These are phyloP conservation scores for Meganola albula DNA, from an alignment of 2,888 invertebrate species.

Conservation along the genomic window DNA sequence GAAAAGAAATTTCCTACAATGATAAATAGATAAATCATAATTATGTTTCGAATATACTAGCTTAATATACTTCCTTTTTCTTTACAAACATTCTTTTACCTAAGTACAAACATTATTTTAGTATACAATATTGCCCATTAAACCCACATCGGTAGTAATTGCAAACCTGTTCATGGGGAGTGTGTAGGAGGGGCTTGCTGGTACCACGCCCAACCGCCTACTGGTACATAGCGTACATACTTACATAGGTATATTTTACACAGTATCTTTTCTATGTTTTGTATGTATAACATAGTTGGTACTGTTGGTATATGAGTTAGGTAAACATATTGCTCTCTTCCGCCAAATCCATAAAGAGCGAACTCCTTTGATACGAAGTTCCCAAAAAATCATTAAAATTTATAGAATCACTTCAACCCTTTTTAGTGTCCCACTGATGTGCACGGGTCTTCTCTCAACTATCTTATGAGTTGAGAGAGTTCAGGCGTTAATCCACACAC, in stretches of 20 bases:
- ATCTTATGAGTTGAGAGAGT: no score
- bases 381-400: no score
- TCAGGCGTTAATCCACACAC: no score
- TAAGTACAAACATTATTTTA: slow-evolving; percentile 9
- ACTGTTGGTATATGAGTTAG: no score
- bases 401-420: no score
- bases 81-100: not conserved
- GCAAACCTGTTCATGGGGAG: slow-evolving; percentile 50
- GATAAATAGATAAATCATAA: no score
- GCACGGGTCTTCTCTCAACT: no score
- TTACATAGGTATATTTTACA: slow-evolving; percentile 24
- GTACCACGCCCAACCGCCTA: slow-evolving; percentile 55
- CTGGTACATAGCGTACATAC: slow-evolving; percentile 53
- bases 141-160: slow-evolving; percentile 39
- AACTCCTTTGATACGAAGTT: no score
- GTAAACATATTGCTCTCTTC: no score
- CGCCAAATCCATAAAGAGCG: no score
- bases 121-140: slow-evolving; percentile 16
- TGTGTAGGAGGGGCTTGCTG: slow-evolving; percentile 39
- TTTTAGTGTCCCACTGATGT: no score
- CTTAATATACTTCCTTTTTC: not conserved
- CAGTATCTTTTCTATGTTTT: not conserved
- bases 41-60: not conserved
- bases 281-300: slow-evolving; percentile 9
- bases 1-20: no score